phyloP scores from a whole-genome alignment of 1,140 invertebrate species.

The Medauroidea extradentata region DNA sequence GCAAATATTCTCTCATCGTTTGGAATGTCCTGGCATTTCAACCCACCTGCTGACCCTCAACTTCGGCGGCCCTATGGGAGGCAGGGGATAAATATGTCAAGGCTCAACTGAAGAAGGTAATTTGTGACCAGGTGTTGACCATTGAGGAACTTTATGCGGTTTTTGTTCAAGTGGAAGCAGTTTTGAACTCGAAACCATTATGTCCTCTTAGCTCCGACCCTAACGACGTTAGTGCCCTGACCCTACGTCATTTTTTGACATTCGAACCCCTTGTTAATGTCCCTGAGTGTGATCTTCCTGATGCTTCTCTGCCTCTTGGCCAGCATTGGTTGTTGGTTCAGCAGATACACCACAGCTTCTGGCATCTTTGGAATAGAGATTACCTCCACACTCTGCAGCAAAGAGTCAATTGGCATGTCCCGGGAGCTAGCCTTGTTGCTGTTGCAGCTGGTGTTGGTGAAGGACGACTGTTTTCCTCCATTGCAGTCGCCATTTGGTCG shows the following conservation, averaged over 20 bases:
- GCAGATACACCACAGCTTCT: conserved; percentile 30
- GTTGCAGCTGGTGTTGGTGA: conserved; percentile 29
- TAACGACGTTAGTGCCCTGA: background rate
- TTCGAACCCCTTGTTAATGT: background rate
- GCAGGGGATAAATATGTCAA: conserved; percentile 35
- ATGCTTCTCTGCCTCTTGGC: conserved; percentile 5
- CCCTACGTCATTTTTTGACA: background rate
- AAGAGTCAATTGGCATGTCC: conserved; percentile 24
- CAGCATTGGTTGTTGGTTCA: conserved; percentile 24
- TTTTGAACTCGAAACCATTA: conserved; percentile 27
- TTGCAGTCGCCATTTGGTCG: conserved; percentile 30
- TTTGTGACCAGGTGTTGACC: conserved; percentile 16
- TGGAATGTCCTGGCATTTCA: conserved; percentile 28
- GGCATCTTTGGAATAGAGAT: conserved; percentile 32
- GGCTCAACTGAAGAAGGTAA: conserved; percentile 22
- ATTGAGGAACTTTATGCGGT: conserved; percentile 24
- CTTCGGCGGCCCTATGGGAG: conserved; percentile 39
- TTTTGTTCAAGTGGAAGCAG: conserved; percentile 24
- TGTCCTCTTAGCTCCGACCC: background rate
- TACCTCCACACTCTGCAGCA: conserved; percentile 31
- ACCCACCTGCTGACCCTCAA: conserved; percentile 34
- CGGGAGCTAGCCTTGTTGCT: background rate
- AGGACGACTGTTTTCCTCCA: conserved; percentile 21
- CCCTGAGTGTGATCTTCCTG: background rate
- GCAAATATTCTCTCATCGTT: background rate